These are phyloP conservation scores for Chymomyza procnemis DNA, from an alignment of 2,888 invertebrate species.

Conservation along the genomic window DNA sequence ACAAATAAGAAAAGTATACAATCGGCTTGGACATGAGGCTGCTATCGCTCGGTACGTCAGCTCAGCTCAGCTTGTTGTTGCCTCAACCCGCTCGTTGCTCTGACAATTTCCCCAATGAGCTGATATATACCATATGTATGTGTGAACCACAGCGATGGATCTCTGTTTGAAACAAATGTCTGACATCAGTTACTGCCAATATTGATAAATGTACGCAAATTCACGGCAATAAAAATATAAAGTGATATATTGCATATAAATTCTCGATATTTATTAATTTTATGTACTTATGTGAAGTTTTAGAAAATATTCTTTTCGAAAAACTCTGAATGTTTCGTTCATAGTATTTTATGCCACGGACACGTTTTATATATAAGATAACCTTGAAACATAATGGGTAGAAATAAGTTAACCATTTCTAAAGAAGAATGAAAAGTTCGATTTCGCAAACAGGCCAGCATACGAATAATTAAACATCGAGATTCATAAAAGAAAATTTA, in stretches of 20 bases:
- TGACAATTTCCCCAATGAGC: background rate
- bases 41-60: background rate
- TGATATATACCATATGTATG: background rate
- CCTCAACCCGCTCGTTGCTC: background rate
- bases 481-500: no score
- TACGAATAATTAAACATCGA: no score
- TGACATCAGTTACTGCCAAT: background rate
- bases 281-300: no score
- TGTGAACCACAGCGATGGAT: background rate
- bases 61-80: background rate
- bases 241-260: background rate
- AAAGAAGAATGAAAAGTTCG: no score
- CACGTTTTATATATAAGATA: no score
- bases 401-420: no score
- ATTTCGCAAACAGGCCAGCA: no score
- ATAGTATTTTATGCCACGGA: no score
- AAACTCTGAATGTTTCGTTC: no score
- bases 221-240: no score
- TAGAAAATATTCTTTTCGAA: no score
- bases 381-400: no score
- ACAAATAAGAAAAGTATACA: background rate
- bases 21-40: background rate
- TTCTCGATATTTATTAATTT: background rate
- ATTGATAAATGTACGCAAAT: background rate
- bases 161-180: background rate